phyloP scores from a whole-genome alignment of 2,888 invertebrate species.

The Drosophila meridionalis region DNA sequence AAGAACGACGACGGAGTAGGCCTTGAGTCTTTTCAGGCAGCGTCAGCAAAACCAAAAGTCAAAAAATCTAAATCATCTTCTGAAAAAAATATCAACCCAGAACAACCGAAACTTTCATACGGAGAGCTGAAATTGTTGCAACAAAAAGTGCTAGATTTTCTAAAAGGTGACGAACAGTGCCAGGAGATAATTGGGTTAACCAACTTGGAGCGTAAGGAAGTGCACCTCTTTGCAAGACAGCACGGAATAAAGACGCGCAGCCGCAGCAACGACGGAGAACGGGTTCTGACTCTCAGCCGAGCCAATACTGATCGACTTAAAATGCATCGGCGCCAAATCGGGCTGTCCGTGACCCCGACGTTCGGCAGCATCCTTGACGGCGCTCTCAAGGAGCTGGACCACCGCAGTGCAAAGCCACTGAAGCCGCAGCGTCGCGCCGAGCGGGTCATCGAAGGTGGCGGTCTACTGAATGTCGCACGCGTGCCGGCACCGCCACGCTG shows the following conservation, averaged over 20 bases:
- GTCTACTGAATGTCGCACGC: slow-evolving; percentile 45
- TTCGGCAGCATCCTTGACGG: background rate
- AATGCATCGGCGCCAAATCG: background rate
- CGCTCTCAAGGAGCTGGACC: background rate
- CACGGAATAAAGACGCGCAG: slow-evolving; percentile 75
- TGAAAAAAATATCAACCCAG: background rate
- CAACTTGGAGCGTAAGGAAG: slow-evolving; percentile 68
- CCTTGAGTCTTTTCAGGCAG: background rate
- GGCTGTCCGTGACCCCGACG: background rate
- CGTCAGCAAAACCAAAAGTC: background rate
- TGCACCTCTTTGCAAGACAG: slow-evolving; percentile 68
- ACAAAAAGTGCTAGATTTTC: slow-evolving; percentile 64
- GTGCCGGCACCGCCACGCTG: slow-evolving; percentile 66
- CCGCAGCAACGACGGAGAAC: slow-evolving; percentile 53
- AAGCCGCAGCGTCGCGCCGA: background rate
- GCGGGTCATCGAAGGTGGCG: slow-evolving; percentile 3
- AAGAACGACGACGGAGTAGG: background rate
- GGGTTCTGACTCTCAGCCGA: slow-evolving; percentile 69
- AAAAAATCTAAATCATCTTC: slow-evolving; percentile 23
- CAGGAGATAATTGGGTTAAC: slow-evolving; percentile 56
- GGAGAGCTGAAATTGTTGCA: slow-evolving; percentile 44
- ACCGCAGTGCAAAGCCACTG: background rate
- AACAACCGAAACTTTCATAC: background rate
- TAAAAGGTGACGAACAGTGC: slow-evolving; percentile 54
- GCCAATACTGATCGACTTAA: slow-evolving; percentile 19